Evolutionary conservation across 1,140 invertebrate species (phyloP).

Genomic region (Dryas iulia): DNA sequence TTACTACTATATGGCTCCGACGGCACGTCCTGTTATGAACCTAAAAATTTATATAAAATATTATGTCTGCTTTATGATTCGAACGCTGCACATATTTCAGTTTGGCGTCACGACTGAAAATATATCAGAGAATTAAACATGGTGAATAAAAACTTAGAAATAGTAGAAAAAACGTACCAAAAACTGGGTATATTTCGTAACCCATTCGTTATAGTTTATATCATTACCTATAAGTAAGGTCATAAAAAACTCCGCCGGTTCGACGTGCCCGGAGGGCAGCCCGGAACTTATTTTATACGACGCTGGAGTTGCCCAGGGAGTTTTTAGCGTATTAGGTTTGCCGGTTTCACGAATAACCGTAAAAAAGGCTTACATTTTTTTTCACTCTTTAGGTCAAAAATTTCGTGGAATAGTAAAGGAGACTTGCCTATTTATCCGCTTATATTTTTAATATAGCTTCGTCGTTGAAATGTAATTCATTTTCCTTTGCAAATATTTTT

Average conservation of each 20-base stretch:
- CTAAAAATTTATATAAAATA: neutral
- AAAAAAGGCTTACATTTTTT: slow-evolving; percentile 37
- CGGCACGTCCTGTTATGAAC: neutral
- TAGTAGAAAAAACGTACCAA: neutral
- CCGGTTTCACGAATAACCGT: slow-evolving; percentile 34
- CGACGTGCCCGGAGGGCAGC: slow-evolving; percentile 25
- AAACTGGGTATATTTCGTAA: slow-evolving; percentile 9
- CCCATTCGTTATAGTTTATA: slow-evolving; percentile 27
- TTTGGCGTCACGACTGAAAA: neutral
- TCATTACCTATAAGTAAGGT: slow-evolving; percentile 31
- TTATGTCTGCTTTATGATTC: neutral
- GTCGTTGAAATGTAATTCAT: neutral
- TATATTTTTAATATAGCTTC: neutral
- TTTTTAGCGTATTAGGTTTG: slow-evolving; percentile 36
- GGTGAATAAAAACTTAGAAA: neutral
- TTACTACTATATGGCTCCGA: neutral
- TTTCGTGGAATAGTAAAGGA: neutral
- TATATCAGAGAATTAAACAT: neutral
- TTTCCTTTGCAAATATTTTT: neutral
- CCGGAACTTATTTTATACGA: slow-evolving; percentile 34
- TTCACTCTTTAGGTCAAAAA: slow-evolving; percentile 18
- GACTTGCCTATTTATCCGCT: neutral
- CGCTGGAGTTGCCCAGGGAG: slow-evolving; percentile 28
- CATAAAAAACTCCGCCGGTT: slow-evolving; percentile 33
- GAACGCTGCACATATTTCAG: neutral